These are phyloP conservation scores for Pissodes strobi DNA, from an alignment of 1,140 invertebrate genomes.

Conservation along the genomic window DNA sequence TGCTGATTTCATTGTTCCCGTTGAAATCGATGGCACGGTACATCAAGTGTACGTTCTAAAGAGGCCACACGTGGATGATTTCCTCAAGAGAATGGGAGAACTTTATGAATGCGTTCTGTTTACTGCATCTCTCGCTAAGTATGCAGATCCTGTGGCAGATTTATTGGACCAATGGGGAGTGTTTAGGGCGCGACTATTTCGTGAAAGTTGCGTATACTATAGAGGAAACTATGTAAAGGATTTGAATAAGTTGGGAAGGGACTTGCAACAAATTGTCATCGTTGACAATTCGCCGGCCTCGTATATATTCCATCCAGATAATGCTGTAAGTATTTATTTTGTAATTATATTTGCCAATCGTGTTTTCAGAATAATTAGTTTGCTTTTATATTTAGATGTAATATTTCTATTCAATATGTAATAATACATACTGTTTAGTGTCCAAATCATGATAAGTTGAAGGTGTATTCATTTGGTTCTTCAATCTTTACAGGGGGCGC, in stretches of 20 bases:
- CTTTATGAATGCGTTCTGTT: constrained; percentile 99
- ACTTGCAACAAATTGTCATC: constrained; percentile 95
- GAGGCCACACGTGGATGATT: constrained; percentile 98
- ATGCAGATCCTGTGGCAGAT: constrained; percentile 99
- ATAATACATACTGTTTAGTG: no score
- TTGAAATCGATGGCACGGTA: constrained; percentile 98
- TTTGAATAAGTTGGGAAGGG: constrained; percentile 94
- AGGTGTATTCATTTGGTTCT: no score
- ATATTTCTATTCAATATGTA: no score
- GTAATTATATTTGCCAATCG: no score
- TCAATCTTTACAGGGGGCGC: no score
- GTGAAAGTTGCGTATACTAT: constrained; percentile 99
- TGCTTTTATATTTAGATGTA: no score
- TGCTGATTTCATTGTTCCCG: constrained; percentile 99
- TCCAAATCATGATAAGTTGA: no score
- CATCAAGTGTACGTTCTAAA: constrained; percentile 99
- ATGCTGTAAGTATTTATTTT: constrained; percentile 83
- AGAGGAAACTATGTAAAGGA: constrained; percentile 99
- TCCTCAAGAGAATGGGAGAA: constrained; percentile 96
- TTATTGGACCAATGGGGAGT: constrained; percentile 96
- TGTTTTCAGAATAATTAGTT: no score
- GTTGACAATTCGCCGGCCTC: constrained; percentile 99
- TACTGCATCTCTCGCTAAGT: constrained; percentile 98
- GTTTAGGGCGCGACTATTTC: constrained; percentile 93
- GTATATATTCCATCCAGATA: constrained; percentile 99